Base-by-base conservation (phyloP, 2,888 invertebrate species). In the Nemotelus nigrinus region DNA sequence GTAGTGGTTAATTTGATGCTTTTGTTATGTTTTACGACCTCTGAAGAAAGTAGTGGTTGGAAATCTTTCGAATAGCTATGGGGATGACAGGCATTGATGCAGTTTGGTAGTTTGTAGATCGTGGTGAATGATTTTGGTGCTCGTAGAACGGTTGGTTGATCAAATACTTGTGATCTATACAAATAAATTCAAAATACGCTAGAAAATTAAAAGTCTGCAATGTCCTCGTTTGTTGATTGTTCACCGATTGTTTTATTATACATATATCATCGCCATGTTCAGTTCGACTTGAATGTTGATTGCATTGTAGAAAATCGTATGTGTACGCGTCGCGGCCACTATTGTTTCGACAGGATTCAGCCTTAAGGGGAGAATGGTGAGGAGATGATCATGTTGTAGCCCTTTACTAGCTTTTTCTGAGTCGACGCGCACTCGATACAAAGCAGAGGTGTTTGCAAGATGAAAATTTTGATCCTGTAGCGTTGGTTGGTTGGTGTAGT, bases 121-220 rank as follows among this genome's bases (percentile, higher is more conserved):
- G 53, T 77, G 53, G 50, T 50, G 76, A 76, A 76, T 78, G 78
- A 76, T 63, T 63, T 57, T 58, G 75, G 70, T 76, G 74, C 63
- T 60, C 63, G 74, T 47, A 60, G 74, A 25, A 7, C 43, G 41
- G 39, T 63, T 74, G 50, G 47, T 39, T 41, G 63, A 74, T 74
- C 25, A 25, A 25, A 25, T 25, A 25, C 25, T 25, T 25, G 25
- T 25, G 25, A 25, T 25, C 25, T 25, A 25, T 25, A 25, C 25
- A 25, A 25, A 25, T 44, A 47, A 74, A 74, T 7, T 58, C 5
- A 48, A 60, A 63, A 63, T 5, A 60, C 47, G 44, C 57, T 41
- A 50, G 39, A 70, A 43, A 70, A 50, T 10, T 63, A 47, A 74
- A 74, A 60, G 48, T 41, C 43, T 44, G 63, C 74, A 74, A 60